A percentile compares a stretch with the other conserved stretches of the same genome.
Evolutionary conservation across 2,888 invertebrate genomes (phyloP).

Genomic region (Cephus nigrinus): DNA sequence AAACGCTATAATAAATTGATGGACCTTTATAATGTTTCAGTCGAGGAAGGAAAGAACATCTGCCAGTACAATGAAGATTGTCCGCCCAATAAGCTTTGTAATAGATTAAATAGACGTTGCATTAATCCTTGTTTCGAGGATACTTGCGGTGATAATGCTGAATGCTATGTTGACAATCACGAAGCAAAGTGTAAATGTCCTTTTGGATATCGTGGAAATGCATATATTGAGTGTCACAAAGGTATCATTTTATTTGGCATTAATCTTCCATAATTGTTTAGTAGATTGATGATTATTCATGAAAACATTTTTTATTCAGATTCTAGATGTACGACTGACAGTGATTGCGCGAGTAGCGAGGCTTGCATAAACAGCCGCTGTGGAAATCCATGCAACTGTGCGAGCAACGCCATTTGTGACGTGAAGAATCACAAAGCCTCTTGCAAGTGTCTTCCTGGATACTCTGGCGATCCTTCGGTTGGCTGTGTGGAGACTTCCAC

Average conservation of each 20-base stretch:
- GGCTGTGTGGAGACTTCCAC: conserved; percentile 78
- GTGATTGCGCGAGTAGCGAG: conserved; percentile 79
- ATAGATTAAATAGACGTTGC: conserved; percentile 85
- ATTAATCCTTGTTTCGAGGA: conserved; percentile 84
- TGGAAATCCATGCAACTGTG: conserved; percentile 82
- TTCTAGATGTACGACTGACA: conserved; percentile 78
- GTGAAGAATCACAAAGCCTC: conserved; percentile 81
- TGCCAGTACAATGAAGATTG: conserved; percentile 94
- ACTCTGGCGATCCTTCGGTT: conserved; percentile 79
- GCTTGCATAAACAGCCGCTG: conserved; percentile 84
- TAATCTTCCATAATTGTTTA: neutral
- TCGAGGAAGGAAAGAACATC: conserved; percentile 69
- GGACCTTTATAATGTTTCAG: conserved; percentile 50
- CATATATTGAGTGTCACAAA: conserved; percentile 78
- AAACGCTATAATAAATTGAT: neutral
- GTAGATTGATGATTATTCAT: neutral
- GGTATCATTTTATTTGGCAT: conserved; percentile 61
- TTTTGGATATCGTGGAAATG: conserved; percentile 80
- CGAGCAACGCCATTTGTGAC: conserved; percentile 83
- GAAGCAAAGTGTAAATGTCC: conserved; percentile 81
- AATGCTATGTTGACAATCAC: conserved; percentile 81
- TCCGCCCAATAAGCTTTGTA: conserved; percentile 86
- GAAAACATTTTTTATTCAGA: conserved; percentile 58
- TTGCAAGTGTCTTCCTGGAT: conserved; percentile 86
- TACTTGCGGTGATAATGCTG: conserved; percentile 85